These are phyloP conservation scores for Microcebus lehilahytsara DNA, from an alignment of 2,113 vertebrate genomes.

Conservation along the genomic window DNA sequence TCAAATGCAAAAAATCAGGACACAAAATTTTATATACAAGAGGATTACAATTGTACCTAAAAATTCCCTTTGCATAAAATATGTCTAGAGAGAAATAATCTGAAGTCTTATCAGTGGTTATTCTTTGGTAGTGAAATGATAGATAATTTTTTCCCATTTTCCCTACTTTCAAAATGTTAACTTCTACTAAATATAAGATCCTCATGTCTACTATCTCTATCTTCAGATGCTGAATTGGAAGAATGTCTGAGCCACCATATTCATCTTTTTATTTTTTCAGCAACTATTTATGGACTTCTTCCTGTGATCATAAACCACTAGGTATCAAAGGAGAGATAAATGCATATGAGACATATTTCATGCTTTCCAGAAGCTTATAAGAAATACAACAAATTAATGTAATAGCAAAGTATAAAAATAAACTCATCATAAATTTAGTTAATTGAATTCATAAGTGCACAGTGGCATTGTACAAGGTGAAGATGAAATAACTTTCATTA, in stretches of 20 bases:
- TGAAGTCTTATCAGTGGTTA: not conserved
- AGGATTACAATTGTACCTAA: not conserved
- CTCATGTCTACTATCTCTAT: constrained; percentile 3
- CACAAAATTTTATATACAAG: not conserved
- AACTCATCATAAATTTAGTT: not conserved
- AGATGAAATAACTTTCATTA: not conserved
- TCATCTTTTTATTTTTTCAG: constrained; percentile 32
- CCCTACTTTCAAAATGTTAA: constrained; percentile 12
- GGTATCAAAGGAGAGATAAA: constrained; percentile 38
- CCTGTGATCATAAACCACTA: constrained; percentile 25
- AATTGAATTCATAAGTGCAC: not conserved
- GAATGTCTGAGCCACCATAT: not conserved
- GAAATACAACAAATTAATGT: not conserved
- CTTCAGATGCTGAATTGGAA: not conserved
- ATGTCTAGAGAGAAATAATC: constrained; percentile 23
- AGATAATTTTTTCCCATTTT: not conserved
- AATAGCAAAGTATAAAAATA: constrained; percentile 31
- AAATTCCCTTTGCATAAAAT: not conserved
- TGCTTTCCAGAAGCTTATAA: not conserved
- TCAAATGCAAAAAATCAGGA: constrained; percentile 42
- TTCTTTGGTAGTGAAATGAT: not conserved
- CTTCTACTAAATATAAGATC: constrained; percentile 21
- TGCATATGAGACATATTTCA: not conserved
- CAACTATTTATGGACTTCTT: constrained; percentile 43
- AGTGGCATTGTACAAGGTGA: not conserved